A percentile compares a stretch with the other conserved stretches of the same genome.
Evolutionary conservation across 2,888 invertebrate species (phyloP).

Genomic region (Lapara coniferarum): DNA sequence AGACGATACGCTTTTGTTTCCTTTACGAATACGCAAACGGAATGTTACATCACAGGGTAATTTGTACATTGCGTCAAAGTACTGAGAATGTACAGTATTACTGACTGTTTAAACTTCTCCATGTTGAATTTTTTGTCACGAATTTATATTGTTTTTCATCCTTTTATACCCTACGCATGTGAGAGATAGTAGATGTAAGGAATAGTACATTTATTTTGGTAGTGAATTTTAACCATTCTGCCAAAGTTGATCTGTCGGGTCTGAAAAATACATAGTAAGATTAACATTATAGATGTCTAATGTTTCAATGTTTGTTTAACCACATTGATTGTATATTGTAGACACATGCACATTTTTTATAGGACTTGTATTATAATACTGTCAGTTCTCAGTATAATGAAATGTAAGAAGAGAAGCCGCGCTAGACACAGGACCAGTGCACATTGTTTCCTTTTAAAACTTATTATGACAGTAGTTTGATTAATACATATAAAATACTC

Average conservation of each 20-base stretch:
- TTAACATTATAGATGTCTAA: background rate
- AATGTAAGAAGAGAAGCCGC: background rate
- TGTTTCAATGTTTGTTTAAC: slow-evolving; percentile 6
- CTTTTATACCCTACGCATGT: slow-evolving; percentile 5
- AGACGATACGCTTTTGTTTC: slow-evolving; percentile 56
- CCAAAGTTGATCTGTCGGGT: slow-evolving; percentile 18
- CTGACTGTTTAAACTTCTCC: background rate
- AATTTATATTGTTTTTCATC: slow-evolving; percentile 8
- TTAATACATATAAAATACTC: slow-evolving; percentile 20
- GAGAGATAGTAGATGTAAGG: slow-evolving; percentile 12
- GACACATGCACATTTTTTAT: slow-evolving; percentile 2
- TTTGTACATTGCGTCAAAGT: slow-evolving; percentile 34
- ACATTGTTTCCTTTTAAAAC: slow-evolving; percentile 22
- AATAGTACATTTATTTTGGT: slow-evolving; percentile 25
- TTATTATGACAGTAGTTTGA: slow-evolving; percentile 6
- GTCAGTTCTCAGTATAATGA: slow-evolving; percentile 20
- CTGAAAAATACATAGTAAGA: background rate
- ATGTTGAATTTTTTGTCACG: background rate
- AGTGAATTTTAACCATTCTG: slow-evolving; percentile 21
- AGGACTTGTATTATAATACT: background rate
- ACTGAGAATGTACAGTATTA: slow-evolving; percentile 29
- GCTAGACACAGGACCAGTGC: slow-evolving; percentile 26
- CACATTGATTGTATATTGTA: slow-evolving; percentile 4
- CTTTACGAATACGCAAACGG: slow-evolving; percentile 43
- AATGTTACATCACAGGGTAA: slow-evolving; percentile 57